phyloP scores from a whole-genome alignment of 2,888 invertebrate genomes.

The Pammene fasciana region DNA sequence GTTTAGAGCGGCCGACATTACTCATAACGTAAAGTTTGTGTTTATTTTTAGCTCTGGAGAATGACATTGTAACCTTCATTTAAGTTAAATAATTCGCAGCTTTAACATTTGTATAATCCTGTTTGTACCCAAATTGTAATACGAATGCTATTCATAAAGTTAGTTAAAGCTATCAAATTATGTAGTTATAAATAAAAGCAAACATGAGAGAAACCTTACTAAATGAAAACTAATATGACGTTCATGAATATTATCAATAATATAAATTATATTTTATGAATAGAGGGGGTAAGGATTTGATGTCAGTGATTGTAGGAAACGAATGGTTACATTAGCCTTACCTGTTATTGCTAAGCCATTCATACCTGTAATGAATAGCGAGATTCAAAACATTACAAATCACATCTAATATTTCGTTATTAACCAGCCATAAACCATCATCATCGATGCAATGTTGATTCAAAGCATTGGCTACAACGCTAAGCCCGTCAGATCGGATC shows the following conservation, averaged over 20 bases:
- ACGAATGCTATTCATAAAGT: background rate
- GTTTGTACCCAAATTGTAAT: background rate
- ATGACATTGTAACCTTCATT: too few species aligned
- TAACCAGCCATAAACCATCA: conserved; percentile 41
- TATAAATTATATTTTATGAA: conserved; percentile 2
- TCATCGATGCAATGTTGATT: conserved; percentile 42
- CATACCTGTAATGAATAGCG: conserved; percentile 29
- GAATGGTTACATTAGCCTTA: conserved; percentile 33
- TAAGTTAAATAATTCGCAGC: too few species aligned
- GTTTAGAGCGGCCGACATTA: conserved; percentile 9
- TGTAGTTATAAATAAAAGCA: background rate
- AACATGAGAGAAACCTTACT: background rate
- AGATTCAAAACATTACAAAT: conserved; percentile 34
- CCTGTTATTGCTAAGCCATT: conserved; percentile 27
- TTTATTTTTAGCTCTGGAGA: background rate
- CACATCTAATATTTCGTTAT: conserved; percentile 41
- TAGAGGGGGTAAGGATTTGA: conserved; percentile 4
- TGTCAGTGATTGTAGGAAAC: conserved; percentile 25
- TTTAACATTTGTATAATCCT: too few species aligned
- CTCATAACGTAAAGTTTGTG: conserved; percentile 1
- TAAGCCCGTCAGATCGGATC: conserved; percentile 45
- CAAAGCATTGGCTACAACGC: conserved; percentile 40
- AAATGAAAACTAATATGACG: background rate
- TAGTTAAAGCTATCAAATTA: background rate
- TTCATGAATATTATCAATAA: background rate